These are phyloP conservation scores for Ara ararauna DNA, from an alignment of 2,797 vertebrate genomes.

Conservation along the genomic window DNA sequence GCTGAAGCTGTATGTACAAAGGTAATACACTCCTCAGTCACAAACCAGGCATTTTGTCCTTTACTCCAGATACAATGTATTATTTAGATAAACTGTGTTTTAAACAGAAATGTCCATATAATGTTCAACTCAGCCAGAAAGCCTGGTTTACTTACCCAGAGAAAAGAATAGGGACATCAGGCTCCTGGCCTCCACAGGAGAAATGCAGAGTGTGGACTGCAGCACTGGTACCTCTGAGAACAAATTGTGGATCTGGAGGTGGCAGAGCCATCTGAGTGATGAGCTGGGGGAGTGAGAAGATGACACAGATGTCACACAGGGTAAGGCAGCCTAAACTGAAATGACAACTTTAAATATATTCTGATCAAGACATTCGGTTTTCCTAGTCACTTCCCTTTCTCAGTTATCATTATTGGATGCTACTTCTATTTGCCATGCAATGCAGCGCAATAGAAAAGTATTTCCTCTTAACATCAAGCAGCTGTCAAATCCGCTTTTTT, in stretches of 20 bases:
- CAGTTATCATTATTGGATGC: background rate
- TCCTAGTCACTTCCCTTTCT: background rate
- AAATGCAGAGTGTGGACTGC: conserved; percentile 90
- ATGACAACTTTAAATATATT: background rate
- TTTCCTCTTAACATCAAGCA: background rate
- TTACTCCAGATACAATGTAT: background rate
- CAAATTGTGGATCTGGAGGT: conserved; percentile 87
- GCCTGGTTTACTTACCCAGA: conserved; percentile 86
- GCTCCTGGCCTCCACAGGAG: conserved; percentile 67
- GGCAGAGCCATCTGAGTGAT: conserved; percentile 77
- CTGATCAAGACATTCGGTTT: background rate
- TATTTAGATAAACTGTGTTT: background rate
- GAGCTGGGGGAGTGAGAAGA: background rate
- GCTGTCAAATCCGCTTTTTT: background rate
- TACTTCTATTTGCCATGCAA: background rate
- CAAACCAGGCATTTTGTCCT: background rate
- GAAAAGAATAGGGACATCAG: conserved; percentile 82
- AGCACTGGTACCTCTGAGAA: conserved; percentile 87
- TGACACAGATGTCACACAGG: background rate
- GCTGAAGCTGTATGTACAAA: background rate
- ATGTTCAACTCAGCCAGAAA: background rate
- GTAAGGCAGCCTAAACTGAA: background rate
- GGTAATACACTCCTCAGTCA: background rate
- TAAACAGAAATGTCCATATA: background rate
- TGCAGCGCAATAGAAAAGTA: background rate